phyloP scores from a whole-genome alignment of 2,888 invertebrate genomes.

The Hoplodrina ambigua region DNA sequence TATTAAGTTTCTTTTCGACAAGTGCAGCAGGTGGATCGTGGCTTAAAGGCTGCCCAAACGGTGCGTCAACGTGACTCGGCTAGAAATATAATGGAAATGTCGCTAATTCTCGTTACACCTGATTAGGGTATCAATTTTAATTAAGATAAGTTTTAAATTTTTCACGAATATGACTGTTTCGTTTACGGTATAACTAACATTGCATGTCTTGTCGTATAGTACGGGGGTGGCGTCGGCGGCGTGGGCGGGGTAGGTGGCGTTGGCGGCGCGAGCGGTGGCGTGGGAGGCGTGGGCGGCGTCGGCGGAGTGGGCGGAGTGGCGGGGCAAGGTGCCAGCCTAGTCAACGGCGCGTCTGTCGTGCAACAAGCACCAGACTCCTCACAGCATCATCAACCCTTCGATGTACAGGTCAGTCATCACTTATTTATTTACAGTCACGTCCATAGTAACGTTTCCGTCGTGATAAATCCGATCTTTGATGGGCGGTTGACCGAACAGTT shows the following conservation, averaged over 20 bases:
- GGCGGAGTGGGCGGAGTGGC: conserved; percentile 76
- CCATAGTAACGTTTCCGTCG: not conserved
- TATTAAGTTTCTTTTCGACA: no score
- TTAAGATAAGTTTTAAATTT: no score
- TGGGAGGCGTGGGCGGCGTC: conserved; percentile 67
- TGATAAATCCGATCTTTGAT: not conserved
- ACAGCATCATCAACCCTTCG: conserved; percentile 94
- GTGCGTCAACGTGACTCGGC: no score
- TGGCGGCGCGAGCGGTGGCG: conserved; percentile 64
- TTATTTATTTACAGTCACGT: not conserved
- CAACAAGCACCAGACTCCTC: conserved; percentile 87
- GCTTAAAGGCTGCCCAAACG: no score
- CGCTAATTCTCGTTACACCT: no score
- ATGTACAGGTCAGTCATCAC: conserved; percentile 94
- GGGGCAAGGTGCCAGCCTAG: conserved; percentile 76
- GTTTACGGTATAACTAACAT: not conserved
- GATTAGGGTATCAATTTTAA: no score
- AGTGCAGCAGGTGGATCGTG: no score
- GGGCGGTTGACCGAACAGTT: not conserved
- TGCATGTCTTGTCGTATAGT: conserved; percentile 53
- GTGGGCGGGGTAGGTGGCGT: conserved; percentile 68
- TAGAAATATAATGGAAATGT: no score
- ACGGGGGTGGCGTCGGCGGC: conserved; percentile 69
- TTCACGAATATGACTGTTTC: no score
- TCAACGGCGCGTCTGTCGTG: conserved; percentile 87